Conservation (phyloP, 2,113 vertebrate species). For the Leptosomus discolor region DNA sequence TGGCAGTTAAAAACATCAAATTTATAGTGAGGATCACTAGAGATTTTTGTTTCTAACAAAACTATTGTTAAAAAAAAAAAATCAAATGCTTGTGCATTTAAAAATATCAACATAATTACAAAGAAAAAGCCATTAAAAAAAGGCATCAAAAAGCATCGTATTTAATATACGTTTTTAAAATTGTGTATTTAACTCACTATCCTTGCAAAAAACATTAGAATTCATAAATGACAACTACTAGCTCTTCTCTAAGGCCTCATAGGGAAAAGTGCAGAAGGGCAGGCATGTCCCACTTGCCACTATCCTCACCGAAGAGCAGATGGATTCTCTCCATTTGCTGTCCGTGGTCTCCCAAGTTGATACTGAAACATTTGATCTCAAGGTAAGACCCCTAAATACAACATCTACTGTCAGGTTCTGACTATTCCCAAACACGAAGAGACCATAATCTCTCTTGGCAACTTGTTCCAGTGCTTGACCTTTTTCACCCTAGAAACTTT, state of each 20-base stretch:
- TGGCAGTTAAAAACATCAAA: neutral
- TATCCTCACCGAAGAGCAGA: neutral
- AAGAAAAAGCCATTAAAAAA: neutral
- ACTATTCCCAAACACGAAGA: neutral
- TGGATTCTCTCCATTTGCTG: neutral
- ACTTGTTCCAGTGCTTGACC: neutral
- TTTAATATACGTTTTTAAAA: neutral
- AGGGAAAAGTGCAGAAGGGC: accelerated
- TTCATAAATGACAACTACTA: neutral
- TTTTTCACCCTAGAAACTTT: too few relatives aligned
- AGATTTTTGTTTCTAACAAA: neutral
- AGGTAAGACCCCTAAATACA: neutral
- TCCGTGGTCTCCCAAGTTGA: neutral
- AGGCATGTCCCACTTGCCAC: accelerated
- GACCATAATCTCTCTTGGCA: neutral
- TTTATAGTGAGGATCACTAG: neutral
- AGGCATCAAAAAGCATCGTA: accelerated
- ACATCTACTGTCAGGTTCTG: neutral
- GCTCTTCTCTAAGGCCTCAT: neutral
- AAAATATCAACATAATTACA: neutral
- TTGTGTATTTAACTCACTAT: neutral
- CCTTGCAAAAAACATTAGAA: neutral
- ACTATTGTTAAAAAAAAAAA: neutral
- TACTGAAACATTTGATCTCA: neutral
- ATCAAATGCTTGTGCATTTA: neutral